Conservation (phyloP, 2,797 vertebrate species). For the Esox lucius region DNA sequence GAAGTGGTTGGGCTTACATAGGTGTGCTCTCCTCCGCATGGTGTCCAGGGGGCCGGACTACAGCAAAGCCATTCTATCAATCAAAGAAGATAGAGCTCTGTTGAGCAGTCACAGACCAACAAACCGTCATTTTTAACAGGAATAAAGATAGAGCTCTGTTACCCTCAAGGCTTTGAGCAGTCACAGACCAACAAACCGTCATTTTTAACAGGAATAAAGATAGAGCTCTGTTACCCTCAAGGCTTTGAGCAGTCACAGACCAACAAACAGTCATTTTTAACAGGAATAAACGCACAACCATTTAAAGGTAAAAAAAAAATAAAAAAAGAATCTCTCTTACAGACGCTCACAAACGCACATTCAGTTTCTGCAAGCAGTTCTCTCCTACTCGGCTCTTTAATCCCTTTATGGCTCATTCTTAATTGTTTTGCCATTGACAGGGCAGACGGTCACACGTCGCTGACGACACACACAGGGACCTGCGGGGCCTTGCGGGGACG, state of each 20-base stretch:
- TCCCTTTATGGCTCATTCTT: conserved; percentile 6
- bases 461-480: conserved; percentile 19
- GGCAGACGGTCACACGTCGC: background rate
- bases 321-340: background rate
- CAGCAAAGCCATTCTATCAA: conserved; percentile 91
- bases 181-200: conserved; percentile 2
- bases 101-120: background rate
- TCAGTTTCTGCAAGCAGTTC: background rate
- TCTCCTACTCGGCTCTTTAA: conserved; percentile 1
- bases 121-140: too few relatives aligned
- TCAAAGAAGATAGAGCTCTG: conserved; percentile 22
- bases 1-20: conserved; percentile 79
- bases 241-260: background rate
- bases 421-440: conserved; percentile 13
- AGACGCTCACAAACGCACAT: background rate
- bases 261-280: background rate
- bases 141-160: conserved; percentile 13
- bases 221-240: conserved; percentile 8
- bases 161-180: background rate
- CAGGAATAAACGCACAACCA: background rate
- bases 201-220: background rate
- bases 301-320: conserved; percentile 13
- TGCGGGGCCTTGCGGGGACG: conserved; percentile 43
- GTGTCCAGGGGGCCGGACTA: conserved; percentile 94
- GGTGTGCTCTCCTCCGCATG: conserved; percentile 96